Base-by-base conservation (phyloP, 2,113 vertebrate species). In the Theristicus caerulescens region DNA sequence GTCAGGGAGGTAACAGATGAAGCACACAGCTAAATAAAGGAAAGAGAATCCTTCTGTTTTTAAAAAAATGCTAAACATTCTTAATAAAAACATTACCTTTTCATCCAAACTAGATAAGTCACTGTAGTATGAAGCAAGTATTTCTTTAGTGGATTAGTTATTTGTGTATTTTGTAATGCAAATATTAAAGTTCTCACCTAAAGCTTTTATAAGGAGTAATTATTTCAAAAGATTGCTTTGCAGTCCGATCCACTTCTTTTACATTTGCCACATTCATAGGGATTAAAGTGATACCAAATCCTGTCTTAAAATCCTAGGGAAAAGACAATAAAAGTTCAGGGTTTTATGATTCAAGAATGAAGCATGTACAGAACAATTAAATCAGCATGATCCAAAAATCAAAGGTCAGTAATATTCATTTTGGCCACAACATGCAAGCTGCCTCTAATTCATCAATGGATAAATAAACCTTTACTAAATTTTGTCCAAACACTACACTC, bases 171-270 rank as follows among this genome's bases (percentile, higher is more conserved):
- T 84, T 79, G 6, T n/a, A 73, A 54, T 29, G 24, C 46, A 69
- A 72, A 79, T 47, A 71, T 32, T 73, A 20, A 79, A 49, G 32
- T 19, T 55, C 98, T 97, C 97, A 99, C 99, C 99, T 99, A 97
- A 99, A 99, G 95, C 98, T 99, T 96, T 98, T 99, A 85, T 99
- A 99, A 61, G 99, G 99, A n/a, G 99, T 99, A 96, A 99, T 99
- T 98, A 99, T 98, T 98, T 99, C 99, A 96, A 99, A 99, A 92
- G 98, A 98, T 62, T 98, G 98, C 57, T 98, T 98, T 62, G 96
- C 94, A 86, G 96, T 97, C 46, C 99, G 98, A 90, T 99, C 99
- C 74, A 98, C 82, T 55, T 99, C 98, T 96, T 98, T 98, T 34
- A 99, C 98, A 57, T 98, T 99, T 70, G 99, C 98, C 76, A 99